Evolutionary conservation across 2,113 vertebrate genomes (phyloP), one percentile per base, ranked within the genome.

Genomic region (Coregonus clupeaformis): DNA sequence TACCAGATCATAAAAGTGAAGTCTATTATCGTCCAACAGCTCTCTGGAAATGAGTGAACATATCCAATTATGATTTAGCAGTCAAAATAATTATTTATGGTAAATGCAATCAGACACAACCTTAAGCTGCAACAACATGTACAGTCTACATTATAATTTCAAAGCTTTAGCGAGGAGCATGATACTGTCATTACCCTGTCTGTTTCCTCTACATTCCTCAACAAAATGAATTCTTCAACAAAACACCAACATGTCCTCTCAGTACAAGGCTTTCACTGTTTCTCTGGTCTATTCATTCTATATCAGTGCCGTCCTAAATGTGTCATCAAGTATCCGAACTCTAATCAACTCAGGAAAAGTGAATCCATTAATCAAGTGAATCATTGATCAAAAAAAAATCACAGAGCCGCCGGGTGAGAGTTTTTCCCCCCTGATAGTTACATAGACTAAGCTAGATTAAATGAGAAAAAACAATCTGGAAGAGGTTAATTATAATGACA

Each of bases 401-500:
- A 30, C 20, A 14, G 77, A 65, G 74, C 75, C 74, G 68, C 30
- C 11, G 66, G 77, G 75, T 68, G 69, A 42, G 36, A 59, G 72
- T 72, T 70, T 73, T 73, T 30, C 24, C 30, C 9, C 36, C 14
- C 52, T 70, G 76, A 69, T 77, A 78, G 75, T 80, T 88, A 86
- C 68, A 80, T 68, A 77, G 83, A 42, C 36, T 42, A 73, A 88
- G 73, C 82, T 86, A 80, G 82, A 87, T 85, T 77, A 79, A 90
- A 85, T 75, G 79, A 83, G 80, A 79, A 86, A 86, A 88, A 81
- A 89, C 73, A 72, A 81, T 87, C 77, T 82, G 74, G 85, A 87
- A 82, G 81, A 87, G 90, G 90, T 91, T 93, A 91, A 91, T 91
- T 92, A 84, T 89, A 84, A 91, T 91, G 84, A 88, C 84, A 89